Percentiles rank a stretch among this genome's conserved stretches.
phyloP scores from a whole-genome alignment of 2,113 vertebrate genomes.

The Mesocricetus auratus region DNA sequence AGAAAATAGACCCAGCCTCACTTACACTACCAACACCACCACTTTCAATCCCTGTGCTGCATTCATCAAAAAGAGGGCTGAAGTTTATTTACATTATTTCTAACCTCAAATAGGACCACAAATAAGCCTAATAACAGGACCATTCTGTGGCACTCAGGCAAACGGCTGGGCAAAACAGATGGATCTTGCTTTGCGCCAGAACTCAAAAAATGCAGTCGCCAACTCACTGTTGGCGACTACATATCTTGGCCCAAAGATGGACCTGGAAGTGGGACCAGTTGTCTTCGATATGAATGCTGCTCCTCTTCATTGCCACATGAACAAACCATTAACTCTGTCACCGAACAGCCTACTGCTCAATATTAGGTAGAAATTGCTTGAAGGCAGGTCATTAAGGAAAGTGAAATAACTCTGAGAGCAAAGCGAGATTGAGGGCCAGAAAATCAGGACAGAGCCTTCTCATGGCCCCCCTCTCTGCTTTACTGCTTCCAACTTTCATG shows the following conservation, averaged over 20 bases:
- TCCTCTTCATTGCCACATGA: conserved; percentile 75
- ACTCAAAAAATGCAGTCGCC: conserved; percentile 82
- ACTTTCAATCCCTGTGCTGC: conserved; percentile 67
- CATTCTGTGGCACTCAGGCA: conserved; percentile 81
- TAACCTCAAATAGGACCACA: conserved; percentile 78
- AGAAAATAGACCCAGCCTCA: conserved; percentile 73
- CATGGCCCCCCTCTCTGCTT: background rate
- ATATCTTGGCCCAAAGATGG: conserved; percentile 82
- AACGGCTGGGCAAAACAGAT: conserved; percentile 84
- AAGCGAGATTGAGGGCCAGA: conserved; percentile 31
- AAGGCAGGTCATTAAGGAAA: conserved; percentile 44
- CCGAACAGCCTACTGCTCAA: background rate
- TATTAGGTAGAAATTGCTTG: conserved; percentile 26
- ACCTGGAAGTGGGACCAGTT: conserved; percentile 82
- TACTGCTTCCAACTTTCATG: background rate
- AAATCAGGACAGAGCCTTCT: conserved; percentile 19
- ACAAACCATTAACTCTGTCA: conserved; percentile 77
- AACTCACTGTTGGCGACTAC: conserved; percentile 83
- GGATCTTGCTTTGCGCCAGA: conserved; percentile 83
- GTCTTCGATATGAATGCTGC: conserved; percentile 79
- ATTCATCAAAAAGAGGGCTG: conserved; percentile 64
- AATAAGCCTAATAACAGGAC: conserved; percentile 82
- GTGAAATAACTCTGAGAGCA: conserved; percentile 53
- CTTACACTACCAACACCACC: conserved; percentile 67
- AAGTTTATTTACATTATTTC: conserved; percentile 76